These are phyloP conservation scores for Petrocephalus zakoni DNA, from an alignment of 2,113 vertebrate species.

Conservation along the genomic window DNA sequence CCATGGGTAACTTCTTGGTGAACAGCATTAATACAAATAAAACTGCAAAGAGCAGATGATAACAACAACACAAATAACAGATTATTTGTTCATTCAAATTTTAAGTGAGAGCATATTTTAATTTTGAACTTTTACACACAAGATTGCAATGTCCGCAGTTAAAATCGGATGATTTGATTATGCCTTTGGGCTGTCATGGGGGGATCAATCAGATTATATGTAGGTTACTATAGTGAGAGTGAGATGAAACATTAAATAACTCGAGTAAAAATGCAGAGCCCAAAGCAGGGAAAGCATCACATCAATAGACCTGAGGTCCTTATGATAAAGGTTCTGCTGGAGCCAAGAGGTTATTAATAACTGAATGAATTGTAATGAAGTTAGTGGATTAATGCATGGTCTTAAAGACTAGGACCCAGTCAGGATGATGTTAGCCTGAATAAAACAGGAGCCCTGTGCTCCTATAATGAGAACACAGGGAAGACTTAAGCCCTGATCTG, in stretches of 20 bases:
- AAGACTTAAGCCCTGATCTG: not conserved
- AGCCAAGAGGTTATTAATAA: not conserved
- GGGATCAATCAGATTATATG: not conserved
- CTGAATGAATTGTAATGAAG: not conserved
- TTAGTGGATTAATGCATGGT: not conserved
- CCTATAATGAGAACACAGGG: not conserved
- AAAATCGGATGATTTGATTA: not conserved
- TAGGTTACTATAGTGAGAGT: not conserved
- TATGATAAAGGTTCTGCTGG: not conserved
- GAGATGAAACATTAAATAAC: too few relatives aligned
- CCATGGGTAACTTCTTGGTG: not conserved
- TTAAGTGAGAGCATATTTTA: not conserved
- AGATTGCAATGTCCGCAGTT: not conserved
- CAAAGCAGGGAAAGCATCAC: not conserved
- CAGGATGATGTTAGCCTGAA: not conserved
- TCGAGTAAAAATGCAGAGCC: not conserved
- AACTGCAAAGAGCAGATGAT: not conserved
- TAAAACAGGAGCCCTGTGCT: not conserved
- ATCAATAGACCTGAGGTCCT: not conserved
- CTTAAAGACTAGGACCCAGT: not conserved
- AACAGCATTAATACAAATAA: not conserved
- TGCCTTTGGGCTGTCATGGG: not conserved
- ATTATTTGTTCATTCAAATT: not conserved
- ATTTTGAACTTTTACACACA: not conserved
- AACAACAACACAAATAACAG: not conserved